These are phyloP conservation scores for Cancer borealis DNA, from an alignment of 2,888 invertebrate species.

Conservation along the genomic window DNA sequence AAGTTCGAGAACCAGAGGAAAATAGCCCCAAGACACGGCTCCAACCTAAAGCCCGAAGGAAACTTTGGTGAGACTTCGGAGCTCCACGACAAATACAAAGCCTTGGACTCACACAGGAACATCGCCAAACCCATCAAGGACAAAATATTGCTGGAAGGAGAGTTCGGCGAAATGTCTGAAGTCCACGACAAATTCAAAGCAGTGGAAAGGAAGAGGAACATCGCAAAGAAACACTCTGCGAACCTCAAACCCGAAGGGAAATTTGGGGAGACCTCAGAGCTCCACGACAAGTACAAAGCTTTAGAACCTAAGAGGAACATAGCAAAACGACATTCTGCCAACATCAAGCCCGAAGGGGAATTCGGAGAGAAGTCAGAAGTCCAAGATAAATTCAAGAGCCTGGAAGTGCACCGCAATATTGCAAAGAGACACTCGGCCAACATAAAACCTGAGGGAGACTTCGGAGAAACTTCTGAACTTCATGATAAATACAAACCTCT, in stretches of 20 bases:
- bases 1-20: conserved; percentile 59
- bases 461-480: conserved; percentile 71
- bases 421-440: conserved; percentile 68
- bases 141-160: conserved; percentile 63
- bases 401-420: conserved; percentile 61
- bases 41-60: conserved; percentile 71
- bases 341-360: conserved; percentile 65
- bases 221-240: conserved; percentile 64
- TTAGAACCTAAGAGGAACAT: conserved; percentile 57
- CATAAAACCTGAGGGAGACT: conserved; percentile 66
- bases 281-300: conserved; percentile 58
- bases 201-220: conserved; percentile 52
- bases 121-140: conserved; percentile 64
- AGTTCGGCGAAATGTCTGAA: conserved; percentile 67
- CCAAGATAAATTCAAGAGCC: conserved; percentile 56
- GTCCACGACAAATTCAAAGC: conserved; percentile 63
- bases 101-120: conserved; percentile 53
- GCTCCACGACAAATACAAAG: conserved; percentile 69
- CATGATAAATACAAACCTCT: conserved; percentile 64
- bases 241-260: conserved; percentile 65
- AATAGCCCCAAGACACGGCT: conserved; percentile 66
- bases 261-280: conserved; percentile 66
- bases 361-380: conserved; percentile 68
- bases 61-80: conserved; percentile 73
- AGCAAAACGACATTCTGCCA: conserved; percentile 57